Percentiles rank a stretch among this genome's conserved stretches.
Evolutionary conservation across 2,888 invertebrate genomes (phyloP).

Genomic region (Scaptomyza reducta): DNA sequence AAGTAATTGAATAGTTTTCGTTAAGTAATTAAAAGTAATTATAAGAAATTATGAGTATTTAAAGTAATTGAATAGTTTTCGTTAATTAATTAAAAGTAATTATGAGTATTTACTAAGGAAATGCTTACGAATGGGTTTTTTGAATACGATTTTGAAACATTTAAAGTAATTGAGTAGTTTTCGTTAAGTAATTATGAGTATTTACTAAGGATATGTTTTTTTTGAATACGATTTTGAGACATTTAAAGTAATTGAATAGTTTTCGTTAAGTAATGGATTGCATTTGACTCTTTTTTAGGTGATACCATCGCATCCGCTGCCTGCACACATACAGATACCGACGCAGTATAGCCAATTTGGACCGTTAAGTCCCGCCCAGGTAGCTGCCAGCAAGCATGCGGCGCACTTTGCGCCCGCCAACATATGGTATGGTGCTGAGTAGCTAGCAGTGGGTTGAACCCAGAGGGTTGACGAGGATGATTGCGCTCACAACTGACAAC

Average conservation of each 20-base stretch:
- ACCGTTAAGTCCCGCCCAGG: slow-evolving; percentile 84
- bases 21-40: not conserved
- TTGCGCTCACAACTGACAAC: slow-evolving; percentile 24
- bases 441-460: slow-evolving; percentile 62
- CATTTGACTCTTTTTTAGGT: slow-evolving; percentile 84
- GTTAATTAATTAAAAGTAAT: too few species aligned
- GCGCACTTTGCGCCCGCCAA: slow-evolving; percentile 84
- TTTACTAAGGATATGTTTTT: not conserved
- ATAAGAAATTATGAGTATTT: too few species aligned
- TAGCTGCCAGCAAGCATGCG: slow-evolving; percentile 84
- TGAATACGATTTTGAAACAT: too few species aligned
- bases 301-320: slow-evolving; percentile 89
- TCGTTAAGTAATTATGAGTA: too few species aligned
- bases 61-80: too few species aligned
- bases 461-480: slow-evolving; percentile 47
- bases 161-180: too few species aligned
- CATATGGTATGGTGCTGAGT: slow-evolving; percentile 85
- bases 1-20: too few species aligned
- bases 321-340: slow-evolving; percentile 92
- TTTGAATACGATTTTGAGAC: too few species aligned
- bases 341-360: slow-evolving; percentile 87
- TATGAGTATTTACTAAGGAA: too few species aligned
- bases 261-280: too few species aligned
- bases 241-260: too few species aligned
- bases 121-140: too few species aligned